Conservation (phyloP, 2,113 vertebrate species). For the Euleptes europaea region DNA sequence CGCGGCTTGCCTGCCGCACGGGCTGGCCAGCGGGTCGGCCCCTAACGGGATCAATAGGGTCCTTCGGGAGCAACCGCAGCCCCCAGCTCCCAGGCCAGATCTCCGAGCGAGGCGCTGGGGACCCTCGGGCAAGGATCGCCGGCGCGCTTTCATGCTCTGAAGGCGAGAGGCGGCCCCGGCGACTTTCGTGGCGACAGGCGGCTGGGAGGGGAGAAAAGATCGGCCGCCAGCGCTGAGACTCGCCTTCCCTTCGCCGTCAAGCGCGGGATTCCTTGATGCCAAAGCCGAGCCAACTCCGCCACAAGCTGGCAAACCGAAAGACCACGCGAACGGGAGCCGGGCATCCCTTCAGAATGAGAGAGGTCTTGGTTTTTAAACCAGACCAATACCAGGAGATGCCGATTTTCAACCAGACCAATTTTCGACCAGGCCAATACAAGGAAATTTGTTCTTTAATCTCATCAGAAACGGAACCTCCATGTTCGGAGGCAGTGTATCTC, state of each 20-base stretch:
- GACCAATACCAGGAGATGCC: background rate
- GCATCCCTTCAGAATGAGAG: background rate
- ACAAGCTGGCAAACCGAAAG: too few relatives aligned
- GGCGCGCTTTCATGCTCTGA: constrained; percentile 38
- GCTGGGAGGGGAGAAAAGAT: background rate
- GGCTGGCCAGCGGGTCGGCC: constrained; percentile 40
- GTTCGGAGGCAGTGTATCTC: background rate
- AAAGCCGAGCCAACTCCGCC: background rate
- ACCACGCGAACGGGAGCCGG: too few relatives aligned
- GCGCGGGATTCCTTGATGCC: background rate
- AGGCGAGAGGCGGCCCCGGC: constrained; percentile 8
- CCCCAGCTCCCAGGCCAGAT: constrained; percentile 24
- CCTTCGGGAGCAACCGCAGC: constrained; percentile 39
- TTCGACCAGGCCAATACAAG: background rate
- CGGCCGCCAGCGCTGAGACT: background rate
- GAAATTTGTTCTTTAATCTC: background rate
- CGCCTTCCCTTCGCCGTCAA: background rate
- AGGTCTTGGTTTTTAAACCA: background rate
- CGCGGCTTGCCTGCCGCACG: constrained; percentile 5
- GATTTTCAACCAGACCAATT: background rate
- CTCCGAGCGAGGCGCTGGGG: constrained; percentile 45
- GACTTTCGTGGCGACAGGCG: background rate
- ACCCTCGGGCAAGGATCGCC: constrained; percentile 39
- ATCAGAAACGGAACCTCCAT: background rate
- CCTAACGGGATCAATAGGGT: constrained; percentile 46